Conservation (phyloP, 2,797 vertebrate genomes). For the Bufotes viridis region DNA sequence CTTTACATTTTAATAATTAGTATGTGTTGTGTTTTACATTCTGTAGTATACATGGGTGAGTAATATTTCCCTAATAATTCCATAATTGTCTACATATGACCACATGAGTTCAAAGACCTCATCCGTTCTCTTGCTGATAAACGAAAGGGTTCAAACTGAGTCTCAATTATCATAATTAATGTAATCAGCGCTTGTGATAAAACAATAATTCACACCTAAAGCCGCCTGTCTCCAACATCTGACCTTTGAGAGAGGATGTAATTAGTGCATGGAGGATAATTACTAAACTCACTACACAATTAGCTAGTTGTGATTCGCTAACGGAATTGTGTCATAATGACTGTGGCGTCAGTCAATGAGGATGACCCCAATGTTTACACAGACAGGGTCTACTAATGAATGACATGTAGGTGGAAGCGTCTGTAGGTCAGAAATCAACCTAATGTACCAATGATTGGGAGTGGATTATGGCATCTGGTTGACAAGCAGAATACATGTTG, state of each 20-base stretch:
- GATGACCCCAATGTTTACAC: background rate
- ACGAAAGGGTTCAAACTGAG: background rate
- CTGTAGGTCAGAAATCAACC: background rate
- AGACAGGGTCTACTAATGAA: background rate
- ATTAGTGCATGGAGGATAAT: conserved; percentile 36
- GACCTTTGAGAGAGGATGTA: conserved; percentile 47
- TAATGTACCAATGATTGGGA: too few species aligned
- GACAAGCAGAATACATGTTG: background rate
- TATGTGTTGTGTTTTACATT: background rate
- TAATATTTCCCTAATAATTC: background rate
- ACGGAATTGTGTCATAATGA: conserved; percentile 7
- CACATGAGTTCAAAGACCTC: background rate
- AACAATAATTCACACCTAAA: conserved; percentile 45
- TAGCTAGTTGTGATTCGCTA: conserved; percentile 17
- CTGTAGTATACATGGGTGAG: background rate
- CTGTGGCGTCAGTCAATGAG: conserved; percentile 13
- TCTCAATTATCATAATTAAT: conserved; percentile 49
- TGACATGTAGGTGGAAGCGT: background rate
- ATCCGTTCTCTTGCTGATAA: background rate
- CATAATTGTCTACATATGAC: background rate
- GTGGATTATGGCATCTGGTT: background rate
- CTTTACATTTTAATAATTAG: background rate
- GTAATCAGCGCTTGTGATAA: conserved; percentile 21
- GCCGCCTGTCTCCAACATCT: conserved; percentile 9
- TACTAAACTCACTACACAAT: conserved; percentile 35